Conservation (phyloP, 2,888 invertebrate species). For the Ophion costatus region DNA sequence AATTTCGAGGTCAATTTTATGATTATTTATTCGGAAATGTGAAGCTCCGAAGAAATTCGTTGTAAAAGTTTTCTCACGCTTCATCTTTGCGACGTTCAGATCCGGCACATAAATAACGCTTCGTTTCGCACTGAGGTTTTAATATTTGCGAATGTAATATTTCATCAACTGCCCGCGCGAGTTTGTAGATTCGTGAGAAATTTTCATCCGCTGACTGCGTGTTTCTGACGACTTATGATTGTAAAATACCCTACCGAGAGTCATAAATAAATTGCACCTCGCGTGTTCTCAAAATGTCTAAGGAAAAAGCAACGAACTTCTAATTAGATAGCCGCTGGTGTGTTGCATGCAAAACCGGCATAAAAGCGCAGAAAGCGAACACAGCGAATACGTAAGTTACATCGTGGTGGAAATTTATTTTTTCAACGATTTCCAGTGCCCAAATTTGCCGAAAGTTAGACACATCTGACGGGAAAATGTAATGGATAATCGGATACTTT, state of each 20-base stretch:
- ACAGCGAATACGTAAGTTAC: neutral
- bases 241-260: constrained; percentile 17
- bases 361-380: constrained; percentile 1
- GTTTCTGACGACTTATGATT: constrained; percentile 34
- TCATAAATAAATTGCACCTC: constrained; percentile 41
- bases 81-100: too few relatives aligned
- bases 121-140: neutral
- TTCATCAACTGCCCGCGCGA: neutral
- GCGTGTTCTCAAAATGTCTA: constrained; percentile 45
- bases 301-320: constrained; percentile 40
- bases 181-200: neutral
- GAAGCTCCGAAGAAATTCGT: neutral
- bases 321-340: constrained; percentile 39
- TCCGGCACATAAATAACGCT: neutral
- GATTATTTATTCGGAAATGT: neutral
- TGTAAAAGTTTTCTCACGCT: too few relatives aligned
- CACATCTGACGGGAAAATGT: neutral
- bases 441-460: neutral
- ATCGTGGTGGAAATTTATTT: neutral
- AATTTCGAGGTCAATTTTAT: too few relatives aligned
- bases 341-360: constrained; percentile 19
- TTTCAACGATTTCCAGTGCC: neutral
- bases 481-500: too few relatives aligned
- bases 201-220: constrained; percentile 32
- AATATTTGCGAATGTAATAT: neutral